phyloP scores from a whole-genome alignment of 2,888 invertebrate genomes.

The Orthosia gracilis region DNA sequence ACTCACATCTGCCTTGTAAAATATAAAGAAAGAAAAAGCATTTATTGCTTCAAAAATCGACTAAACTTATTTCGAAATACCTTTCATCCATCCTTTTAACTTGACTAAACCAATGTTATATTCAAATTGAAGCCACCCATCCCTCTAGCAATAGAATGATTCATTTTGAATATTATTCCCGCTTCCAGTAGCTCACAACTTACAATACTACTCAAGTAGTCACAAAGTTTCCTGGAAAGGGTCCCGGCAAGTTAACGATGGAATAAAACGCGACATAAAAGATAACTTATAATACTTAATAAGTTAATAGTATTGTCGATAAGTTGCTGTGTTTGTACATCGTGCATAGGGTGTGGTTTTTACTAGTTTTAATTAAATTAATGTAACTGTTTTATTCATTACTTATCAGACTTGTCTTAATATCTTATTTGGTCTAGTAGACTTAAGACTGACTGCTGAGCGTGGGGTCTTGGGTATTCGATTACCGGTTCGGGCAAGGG shows the following conservation, averaged over 20 bases:
- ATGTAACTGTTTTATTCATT: too few relatives aligned
- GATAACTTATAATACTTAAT: constrained; percentile 72
- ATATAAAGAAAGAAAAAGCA: too few relatives aligned
- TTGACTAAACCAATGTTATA: background rate
- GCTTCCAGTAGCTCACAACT: constrained; percentile 3
- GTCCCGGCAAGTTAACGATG: constrained; percentile 72
- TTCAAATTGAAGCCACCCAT: background rate
- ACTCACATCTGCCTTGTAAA: too few relatives aligned
- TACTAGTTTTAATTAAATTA: background rate
- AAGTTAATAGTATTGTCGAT: constrained; percentile 72
- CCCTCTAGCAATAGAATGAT: background rate
- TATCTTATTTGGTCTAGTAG: too few relatives aligned
- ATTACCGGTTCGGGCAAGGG: too few relatives aligned
- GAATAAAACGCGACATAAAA: constrained; percentile 76
- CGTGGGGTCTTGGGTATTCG: too few relatives aligned
- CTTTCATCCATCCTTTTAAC: too few relatives aligned
- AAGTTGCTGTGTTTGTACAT: constrained; percentile 55
- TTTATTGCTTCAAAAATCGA: too few relatives aligned
- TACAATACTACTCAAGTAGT: constrained; percentile 10
- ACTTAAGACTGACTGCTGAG: too few relatives aligned
- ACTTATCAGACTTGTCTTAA: too few relatives aligned
- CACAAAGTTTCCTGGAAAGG: constrained; percentile 45
- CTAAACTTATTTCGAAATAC: too few relatives aligned
- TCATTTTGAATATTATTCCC: background rate
- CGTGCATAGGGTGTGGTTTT: constrained; percentile 50